A percentile compares a stretch with the other conserved stretches of the same genome.
Conservation (phyloP, 2,888 invertebrate species). For the Acronicta psi region DNA sequence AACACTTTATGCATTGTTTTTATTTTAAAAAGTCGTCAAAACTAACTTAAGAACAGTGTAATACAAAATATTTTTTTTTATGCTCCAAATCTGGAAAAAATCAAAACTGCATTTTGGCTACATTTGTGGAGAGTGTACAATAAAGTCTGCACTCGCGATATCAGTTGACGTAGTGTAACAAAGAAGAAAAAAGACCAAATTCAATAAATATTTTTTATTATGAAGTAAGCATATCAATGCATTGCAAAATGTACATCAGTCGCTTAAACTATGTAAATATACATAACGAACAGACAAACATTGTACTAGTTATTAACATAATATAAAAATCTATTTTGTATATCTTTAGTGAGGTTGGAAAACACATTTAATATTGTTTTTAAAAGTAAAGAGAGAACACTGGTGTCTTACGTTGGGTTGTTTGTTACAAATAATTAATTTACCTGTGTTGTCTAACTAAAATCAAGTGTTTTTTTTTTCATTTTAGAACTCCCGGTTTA, state of each 20-base stretch:
- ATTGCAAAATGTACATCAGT: slow-evolving; percentile 47
- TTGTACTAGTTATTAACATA: slow-evolving; percentile 37
- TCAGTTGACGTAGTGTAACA: no score
- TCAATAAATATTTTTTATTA: slow-evolving; percentile 57
- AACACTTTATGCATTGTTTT: slow-evolving; percentile 2
- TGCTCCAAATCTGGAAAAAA: no score
- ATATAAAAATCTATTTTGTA: slow-evolving; percentile 27
- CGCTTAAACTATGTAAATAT: slow-evolving; percentile 38
- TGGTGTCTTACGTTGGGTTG: slow-evolving; percentile 3
- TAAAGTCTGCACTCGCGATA: no score
- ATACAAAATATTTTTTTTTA: no score
- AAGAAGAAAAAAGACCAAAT: slow-evolving; percentile 3
- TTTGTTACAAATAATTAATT: background rate
- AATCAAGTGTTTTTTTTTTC: background rate
- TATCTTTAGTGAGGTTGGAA: background rate
- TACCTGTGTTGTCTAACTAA: background rate
- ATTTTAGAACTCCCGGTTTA: no score
- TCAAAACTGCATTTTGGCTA: no score
- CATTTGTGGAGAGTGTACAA: no score
- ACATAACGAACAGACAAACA: slow-evolving; percentile 45
- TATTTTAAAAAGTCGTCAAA: background rate
- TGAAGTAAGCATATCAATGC: slow-evolving; percentile 34
- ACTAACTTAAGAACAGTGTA: background rate
- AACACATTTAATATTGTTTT: slow-evolving; percentile 1
- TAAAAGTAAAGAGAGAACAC: slow-evolving; percentile 2